phyloP scores from a whole-genome alignment of 2,888 invertebrate species.

The Temnothorax ravouxi region DNA sequence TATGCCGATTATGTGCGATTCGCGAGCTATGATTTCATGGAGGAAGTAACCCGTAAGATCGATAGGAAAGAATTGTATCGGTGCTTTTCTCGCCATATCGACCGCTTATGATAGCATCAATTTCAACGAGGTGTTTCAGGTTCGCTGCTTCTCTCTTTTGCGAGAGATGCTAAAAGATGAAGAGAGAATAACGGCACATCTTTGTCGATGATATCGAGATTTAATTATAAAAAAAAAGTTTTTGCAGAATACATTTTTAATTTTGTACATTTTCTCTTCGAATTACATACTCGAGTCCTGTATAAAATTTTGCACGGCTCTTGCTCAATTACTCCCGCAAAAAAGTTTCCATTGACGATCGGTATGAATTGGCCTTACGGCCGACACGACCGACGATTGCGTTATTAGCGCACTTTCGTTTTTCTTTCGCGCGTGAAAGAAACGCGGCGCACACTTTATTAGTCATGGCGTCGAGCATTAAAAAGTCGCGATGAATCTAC shows the following conservation, averaged over 20 bases:
- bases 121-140: conserved; percentile 16
- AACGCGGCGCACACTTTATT: conserved; percentile 51
- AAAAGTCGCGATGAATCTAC: conserved; percentile 51
- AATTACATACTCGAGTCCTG: background rate
- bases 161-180: background rate
- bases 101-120: conserved; percentile 26
- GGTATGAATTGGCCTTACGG: conserved; percentile 32
- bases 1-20: conserved; percentile 37
- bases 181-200: background rate
- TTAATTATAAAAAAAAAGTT: background rate
- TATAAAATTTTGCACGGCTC: background rate
- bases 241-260: background rate
- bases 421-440: conserved; percentile 60
- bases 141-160: conserved; percentile 26
- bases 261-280: background rate
- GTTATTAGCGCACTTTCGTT: conserved; percentile 61
- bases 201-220: background rate
- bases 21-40: conserved; percentile 40
- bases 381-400: conserved; percentile 50
- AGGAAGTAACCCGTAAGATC: conserved; percentile 16
- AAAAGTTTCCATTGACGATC: conserved; percentile 36
- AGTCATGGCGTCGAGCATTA: conserved; percentile 51
- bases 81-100: conserved; percentile 42
- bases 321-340: background rate
- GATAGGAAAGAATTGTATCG: conserved; percentile 23